phyloP scores from a whole-genome alignment of 2,888 invertebrate genomes.

The Zygothrica quintamaculata region DNA sequence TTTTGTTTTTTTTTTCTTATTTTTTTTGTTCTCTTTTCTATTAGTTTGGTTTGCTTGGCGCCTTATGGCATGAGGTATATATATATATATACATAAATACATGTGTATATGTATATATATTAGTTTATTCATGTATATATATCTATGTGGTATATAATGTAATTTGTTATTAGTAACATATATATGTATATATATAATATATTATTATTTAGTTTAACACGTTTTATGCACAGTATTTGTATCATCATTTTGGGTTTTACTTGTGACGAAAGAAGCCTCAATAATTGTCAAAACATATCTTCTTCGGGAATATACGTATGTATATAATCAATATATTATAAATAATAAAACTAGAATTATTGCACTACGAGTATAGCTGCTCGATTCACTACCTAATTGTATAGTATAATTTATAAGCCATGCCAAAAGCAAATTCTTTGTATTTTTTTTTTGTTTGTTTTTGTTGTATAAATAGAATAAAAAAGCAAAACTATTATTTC shows the following conservation, averaged over 20 bases:
- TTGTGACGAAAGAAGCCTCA: constrained; percentile 45
- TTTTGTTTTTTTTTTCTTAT: not conserved
- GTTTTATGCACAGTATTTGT: constrained; percentile 70
- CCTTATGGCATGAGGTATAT: constrained; percentile 55
- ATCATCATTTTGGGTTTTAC: constrained; percentile 7
- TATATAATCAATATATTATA: too few relatives aligned
- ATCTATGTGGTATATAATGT: constrained; percentile 34
- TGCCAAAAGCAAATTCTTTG: constrained; percentile 45
- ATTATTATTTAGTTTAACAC: constrained; percentile 20
- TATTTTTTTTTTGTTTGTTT: too few relatives aligned
- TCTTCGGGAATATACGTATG: constrained; percentile 26
- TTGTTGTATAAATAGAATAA: constrained; percentile 53
- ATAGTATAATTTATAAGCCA: constrained; percentile 42
- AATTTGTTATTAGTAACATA: constrained; percentile 17
- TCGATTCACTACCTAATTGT: constrained; percentile 43
- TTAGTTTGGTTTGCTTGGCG: too few relatives aligned
- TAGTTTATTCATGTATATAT: constrained; percentile 20
- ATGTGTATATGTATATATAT: constrained; percentile 9
- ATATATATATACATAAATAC: constrained; percentile 28
- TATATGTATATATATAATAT: constrained; percentile 33
- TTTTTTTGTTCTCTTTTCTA: too few relatives aligned
- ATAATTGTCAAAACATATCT: constrained; percentile 9
- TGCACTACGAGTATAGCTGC: constrained; percentile 59
- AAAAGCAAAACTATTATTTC: constrained; percentile 44
- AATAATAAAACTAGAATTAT: constrained; percentile 42